Base-by-base conservation (phyloP, 2,888 invertebrate genomes). In the Cryptus armator region DNA sequence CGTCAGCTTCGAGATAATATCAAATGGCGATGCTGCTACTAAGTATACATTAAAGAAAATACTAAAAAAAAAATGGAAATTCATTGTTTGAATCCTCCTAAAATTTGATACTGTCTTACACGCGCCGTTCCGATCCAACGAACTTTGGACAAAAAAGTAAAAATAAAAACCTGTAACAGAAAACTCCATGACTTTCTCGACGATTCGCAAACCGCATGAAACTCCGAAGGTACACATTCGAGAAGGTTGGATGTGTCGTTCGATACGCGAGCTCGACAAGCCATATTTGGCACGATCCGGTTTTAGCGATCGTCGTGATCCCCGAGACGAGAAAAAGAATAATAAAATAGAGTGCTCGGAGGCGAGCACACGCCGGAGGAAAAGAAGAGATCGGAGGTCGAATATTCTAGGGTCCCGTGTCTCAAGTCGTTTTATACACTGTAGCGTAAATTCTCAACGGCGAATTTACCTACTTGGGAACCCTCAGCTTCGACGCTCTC, bases 201-300 rank as follows among this genome's bases (percentile, higher is more conserved):
- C 66, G 82, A 84, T 77, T 71, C 78, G 29, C 48, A 29, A 43
- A 76, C 32, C 46, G 19, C 51, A 59, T 48, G 79, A 66, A 74
- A 81, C 66, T 76, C 67, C 56, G 53, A 48, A 48, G 48, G 16
- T 66, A 53, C 51, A 76, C 7, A 75, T 48, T 32, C 68, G 76
- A 37, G 51, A 48, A 70, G 43, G 16, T n/a, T 14, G 53, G 66
- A 56, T 81, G 44, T 62, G 62, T 67, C 14, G 51, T 51, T 37
- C 56, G 79, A 80, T 72, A 56, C 79, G 72, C 64, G 79, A 51
- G 12, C 71, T n/a, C 79, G 79, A 68, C 79, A 53, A 71, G n/a
- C 82, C 85, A 85, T 87, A 88, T 89, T 86, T 86, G 86, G 88
- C 87, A 87, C 88, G 87, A 88, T 89, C 89, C 88, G 87, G 88